Conservation (phyloP, 2,888 invertebrate species). For the Spodoptera exigua region DNA sequence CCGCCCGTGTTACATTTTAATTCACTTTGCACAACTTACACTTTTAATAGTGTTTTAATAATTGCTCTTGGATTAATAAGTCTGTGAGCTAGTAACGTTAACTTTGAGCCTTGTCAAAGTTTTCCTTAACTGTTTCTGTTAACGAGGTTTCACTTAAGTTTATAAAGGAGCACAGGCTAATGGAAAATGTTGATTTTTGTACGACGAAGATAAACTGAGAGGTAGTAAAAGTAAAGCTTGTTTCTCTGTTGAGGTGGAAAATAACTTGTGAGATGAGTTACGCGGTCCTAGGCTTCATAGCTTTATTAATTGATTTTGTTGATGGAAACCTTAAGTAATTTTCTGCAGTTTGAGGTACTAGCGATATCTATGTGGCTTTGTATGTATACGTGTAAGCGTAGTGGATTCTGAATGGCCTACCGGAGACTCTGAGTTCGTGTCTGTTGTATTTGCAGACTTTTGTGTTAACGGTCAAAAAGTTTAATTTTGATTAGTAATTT, state of each 20-base stretch:
- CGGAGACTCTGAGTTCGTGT: too few species aligned
- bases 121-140: constrained; percentile 43
- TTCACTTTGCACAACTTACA: background rate
- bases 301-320: background rate
- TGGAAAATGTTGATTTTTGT: constrained; percentile 55
- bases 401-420: too few species aligned
- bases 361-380: too few species aligned
- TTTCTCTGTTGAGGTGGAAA: constrained; percentile 18
- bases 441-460: too few species aligned
- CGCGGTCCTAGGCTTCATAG: background rate
- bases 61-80: constrained; percentile 30
- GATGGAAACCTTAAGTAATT: too few species aligned
- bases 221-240: background rate
- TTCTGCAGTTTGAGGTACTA: too few species aligned
- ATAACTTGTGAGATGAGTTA: background rate
- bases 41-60: constrained; percentile 24
- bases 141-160: constrained; percentile 53
- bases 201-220: constrained; percentile 16
- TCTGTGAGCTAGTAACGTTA: constrained; percentile 32
- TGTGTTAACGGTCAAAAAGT: too few species aligned
- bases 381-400: too few species aligned
- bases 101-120: constrained; percentile 39
- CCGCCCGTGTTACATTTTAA: background rate
- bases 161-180: constrained; percentile 40
- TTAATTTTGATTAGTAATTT: too few species aligned